phyloP scores from a whole-genome alignment of 2,888 invertebrate species.

The Lithodes maja region DNA sequence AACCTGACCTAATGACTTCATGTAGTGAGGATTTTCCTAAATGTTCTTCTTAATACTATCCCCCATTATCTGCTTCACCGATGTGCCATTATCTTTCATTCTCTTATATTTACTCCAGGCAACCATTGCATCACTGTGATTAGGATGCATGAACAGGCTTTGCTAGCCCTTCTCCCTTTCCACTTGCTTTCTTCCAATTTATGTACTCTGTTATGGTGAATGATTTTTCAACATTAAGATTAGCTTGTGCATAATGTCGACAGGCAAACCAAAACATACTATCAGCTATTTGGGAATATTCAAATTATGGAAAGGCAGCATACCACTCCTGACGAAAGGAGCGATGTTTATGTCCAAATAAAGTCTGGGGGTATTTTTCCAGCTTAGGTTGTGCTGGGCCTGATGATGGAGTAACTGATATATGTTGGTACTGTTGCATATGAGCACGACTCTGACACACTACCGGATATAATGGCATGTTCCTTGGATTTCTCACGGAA shows the following conservation, averaged over 20 bases:
- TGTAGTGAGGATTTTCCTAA: too few relatives aligned
- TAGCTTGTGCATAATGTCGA: slow-evolving; percentile 23
- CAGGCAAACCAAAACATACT: slow-evolving; percentile 5
- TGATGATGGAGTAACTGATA: not conserved
- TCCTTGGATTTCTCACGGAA: not conserved
- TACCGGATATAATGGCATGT: not conserved
- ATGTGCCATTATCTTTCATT: slow-evolving; percentile 12
- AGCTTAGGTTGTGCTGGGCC: slow-evolving; percentile 16
- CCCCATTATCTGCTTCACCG: too few relatives aligned
- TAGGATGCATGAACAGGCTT: slow-evolving; percentile 20
- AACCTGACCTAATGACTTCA: slow-evolving; percentile 23
- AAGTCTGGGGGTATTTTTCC: slow-evolving; percentile 5
- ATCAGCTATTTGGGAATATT: slow-evolving; percentile 15
- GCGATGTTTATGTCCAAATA: slow-evolving; percentile 10
- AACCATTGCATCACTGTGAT: slow-evolving; percentile 28
- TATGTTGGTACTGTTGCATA: not conserved
- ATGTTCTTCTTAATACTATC: too few relatives aligned
- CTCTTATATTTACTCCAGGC: slow-evolving; percentile 16
- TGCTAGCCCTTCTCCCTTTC: slow-evolving; percentile 12
- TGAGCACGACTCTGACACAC: slow-evolving; percentile 22
- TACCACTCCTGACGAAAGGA: slow-evolving; percentile 24
- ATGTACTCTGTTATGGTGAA: slow-evolving; percentile 12
- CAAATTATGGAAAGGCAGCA: not conserved
- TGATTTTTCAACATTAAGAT: slow-evolving; percentile 17
- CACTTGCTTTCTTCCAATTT: slow-evolving; percentile 2